Base-by-base conservation (phyloP, 2,113 vertebrate genomes). In the Phrynosoma blainvillii region DNA sequence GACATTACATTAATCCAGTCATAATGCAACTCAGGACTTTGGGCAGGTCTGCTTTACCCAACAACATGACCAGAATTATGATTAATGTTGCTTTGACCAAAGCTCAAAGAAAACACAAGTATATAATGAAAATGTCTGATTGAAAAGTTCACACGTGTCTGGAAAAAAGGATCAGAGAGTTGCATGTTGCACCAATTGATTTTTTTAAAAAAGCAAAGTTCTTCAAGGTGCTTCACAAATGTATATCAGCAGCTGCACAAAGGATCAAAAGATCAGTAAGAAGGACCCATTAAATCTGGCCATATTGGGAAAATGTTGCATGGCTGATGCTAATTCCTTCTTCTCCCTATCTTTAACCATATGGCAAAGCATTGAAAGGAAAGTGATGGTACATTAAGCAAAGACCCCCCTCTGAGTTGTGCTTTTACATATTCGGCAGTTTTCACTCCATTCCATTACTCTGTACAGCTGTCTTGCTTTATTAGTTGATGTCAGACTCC, bases 401-500 rank as follows among this genome's bases (percentile, higher is more conserved):
- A 2, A 18, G 27, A 14, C 62, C 84, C 86, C 79, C 73, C 62
- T 82, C 66, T 0, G 2, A 32, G 73, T 1, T 1, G 14, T 59
- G 62, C 32, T 91, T 84, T 90, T 91, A 73, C 89, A 86, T 42
- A 80, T 90, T 89, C 73, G 90, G 91, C 74, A 73, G 5, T 79
- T 93, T 86, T 70, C 87, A n/a, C 71, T 36, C 89, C 73, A 83
- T 90, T 87, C 47, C 0, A 0, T 79, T 79, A 85, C 54, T 27
- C 73, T 82, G n/a, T 81, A 82, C 75, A 81, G 78, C 91, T 92
- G 82, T 59, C 90, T 84, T 30, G 54, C 70, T 73, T 23, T 84
- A 89, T 90, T 87, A 66, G 84, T 77, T 91, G 91, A 90, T 88
- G 89, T 83, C 84, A 90, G 90, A 73, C 84, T 21, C 84, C 7